These are phyloP conservation scores for Zaprionus lineosus DNA, from an alignment of 2,888 invertebrate species.

Conservation along the genomic window DNA sequence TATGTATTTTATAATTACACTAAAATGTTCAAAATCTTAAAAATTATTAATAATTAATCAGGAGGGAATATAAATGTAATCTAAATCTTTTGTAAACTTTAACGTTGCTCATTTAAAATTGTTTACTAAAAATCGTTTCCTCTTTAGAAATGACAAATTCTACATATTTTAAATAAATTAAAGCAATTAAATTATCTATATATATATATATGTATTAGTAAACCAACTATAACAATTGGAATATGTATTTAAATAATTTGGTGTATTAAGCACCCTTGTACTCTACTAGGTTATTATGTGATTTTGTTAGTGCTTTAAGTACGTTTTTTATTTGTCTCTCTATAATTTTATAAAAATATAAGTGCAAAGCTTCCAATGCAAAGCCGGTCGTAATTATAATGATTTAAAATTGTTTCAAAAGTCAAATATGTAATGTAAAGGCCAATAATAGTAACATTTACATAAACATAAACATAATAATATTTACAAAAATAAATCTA, in stretches of 20 bases:
- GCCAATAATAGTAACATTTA: constrained; percentile 52
- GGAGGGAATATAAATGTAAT: no score
- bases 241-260: constrained; percentile 20
- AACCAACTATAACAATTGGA: constrained; percentile 20
- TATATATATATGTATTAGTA: background rate
- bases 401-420: constrained; percentile 29
- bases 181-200: background rate
- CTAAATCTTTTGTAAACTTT: constrained; percentile 1
- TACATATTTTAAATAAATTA: no score
- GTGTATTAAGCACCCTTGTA: constrained; percentile 48
- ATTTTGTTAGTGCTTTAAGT: constrained; percentile 72
- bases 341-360: constrained; percentile 14
- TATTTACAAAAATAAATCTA: constrained; percentile 54
- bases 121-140: no score
- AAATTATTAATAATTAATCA: background rate
- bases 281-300: constrained; percentile 70
- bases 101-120: background rate
- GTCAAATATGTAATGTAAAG: constrained; percentile 30
- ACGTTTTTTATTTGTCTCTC: constrained; percentile 36
- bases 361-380: constrained; percentile 46
- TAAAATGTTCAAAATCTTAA: background rate
- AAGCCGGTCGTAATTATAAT: constrained; percentile 27
- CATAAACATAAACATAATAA: no score
- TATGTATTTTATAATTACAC: constrained; percentile 26
- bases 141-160: no score